Evolutionary conservation across 2,888 invertebrate species (phyloP).

Genomic region (Sminthurinus aureus): DNA sequence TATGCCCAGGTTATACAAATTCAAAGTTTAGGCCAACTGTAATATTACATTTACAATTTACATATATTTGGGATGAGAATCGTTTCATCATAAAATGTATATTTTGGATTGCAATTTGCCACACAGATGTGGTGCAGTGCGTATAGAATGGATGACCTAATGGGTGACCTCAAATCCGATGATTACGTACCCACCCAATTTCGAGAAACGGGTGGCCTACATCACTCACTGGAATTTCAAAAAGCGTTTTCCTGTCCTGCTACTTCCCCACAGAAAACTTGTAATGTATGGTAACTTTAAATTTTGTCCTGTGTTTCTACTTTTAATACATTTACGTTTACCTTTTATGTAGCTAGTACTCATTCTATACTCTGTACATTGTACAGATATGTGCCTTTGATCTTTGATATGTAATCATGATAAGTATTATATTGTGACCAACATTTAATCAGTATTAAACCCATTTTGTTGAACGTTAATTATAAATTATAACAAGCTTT

Average conservation of each 20-base stretch:
- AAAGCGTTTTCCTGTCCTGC: slow-evolving; percentile 47
- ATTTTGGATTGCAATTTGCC: no score
- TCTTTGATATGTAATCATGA: no score
- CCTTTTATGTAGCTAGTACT: not conserved
- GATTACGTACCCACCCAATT: slow-evolving; percentile 36
- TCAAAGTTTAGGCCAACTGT: no score
- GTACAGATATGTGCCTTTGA: not conserved
- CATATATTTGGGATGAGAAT: no score
- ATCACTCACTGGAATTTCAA: slow-evolving; percentile 48
- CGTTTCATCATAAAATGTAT: no score
- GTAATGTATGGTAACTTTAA: slow-evolving; percentile 33
- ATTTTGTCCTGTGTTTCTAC: not conserved
- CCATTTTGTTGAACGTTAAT: no score
- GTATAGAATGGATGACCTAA: slow-evolving; percentile 16
- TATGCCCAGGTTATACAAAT: slow-evolving; percentile 42
- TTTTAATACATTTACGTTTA: not conserved
- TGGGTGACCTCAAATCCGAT: not conserved
- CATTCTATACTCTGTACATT: not conserved
- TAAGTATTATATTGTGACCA: no score
- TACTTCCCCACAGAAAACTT: not conserved
- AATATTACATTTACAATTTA: not conserved
- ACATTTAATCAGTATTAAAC: no score
- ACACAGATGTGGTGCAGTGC: slow-evolving; percentile 41
- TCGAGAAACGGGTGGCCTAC: slow-evolving; percentile 38
- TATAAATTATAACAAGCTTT: no score